Percentiles rank a stretch among this genome's conserved stretches.
phyloP scores from a whole-genome alignment of 2,797 vertebrate species.

The Somateria mollissima region DNA sequence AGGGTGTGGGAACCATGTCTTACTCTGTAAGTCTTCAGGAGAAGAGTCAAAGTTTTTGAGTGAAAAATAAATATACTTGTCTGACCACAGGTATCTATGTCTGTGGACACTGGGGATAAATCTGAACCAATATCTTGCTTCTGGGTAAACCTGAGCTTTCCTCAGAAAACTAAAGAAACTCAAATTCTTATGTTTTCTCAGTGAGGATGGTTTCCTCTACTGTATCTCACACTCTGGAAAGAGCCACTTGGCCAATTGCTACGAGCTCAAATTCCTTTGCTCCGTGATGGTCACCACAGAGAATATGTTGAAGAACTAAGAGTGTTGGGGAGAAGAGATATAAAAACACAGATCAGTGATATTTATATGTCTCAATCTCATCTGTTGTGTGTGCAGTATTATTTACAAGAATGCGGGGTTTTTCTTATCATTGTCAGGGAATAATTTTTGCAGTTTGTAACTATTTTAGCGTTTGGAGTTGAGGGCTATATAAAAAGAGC shows the following conservation, averaged over 20 bases:
- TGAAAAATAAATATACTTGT: not conserved
- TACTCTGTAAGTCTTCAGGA: not conserved
- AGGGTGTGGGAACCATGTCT: not conserved
- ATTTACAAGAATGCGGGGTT: not conserved
- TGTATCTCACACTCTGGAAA: not conserved
- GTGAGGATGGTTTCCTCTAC: not conserved
- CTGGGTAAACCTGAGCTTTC: not conserved
- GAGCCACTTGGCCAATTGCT: not conserved
- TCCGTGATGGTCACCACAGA: not conserved
- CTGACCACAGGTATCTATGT: not conserved
- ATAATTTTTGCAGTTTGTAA: not conserved
- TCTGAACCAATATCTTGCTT: not conserved
- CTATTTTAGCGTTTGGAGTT: not conserved
- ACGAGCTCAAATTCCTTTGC: not conserved
- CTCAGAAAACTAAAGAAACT: not conserved
- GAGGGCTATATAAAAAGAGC: not conserved
- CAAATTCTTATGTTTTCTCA: not conserved
- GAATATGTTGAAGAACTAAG: not conserved
- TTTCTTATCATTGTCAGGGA: not conserved
- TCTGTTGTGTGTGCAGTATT: not conserved
- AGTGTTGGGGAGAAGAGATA: not conserved
- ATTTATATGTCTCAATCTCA: not conserved
- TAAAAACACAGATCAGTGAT: not conserved
- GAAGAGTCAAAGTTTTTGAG: not conserved
- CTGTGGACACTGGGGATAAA: not conserved